A percentile compares a stretch with the other conserved stretches of the same genome.
phyloP scores from a whole-genome alignment of 2,888 invertebrate species.

The Busseola fusca region DNA sequence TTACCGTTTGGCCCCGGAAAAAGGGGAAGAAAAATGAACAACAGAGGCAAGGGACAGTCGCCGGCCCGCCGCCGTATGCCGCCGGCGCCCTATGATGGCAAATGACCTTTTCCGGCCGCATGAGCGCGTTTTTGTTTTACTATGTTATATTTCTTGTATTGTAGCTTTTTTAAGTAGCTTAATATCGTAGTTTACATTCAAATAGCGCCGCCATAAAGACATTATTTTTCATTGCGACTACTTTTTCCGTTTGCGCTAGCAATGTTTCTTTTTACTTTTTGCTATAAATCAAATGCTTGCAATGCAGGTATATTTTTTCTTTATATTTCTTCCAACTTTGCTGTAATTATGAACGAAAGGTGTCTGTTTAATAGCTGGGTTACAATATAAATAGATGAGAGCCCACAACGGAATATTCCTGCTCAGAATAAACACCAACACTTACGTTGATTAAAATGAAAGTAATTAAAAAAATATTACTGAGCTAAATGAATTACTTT shows the following conservation, averaged over 20 bases:
- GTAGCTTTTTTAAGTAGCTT: constrained; percentile 61
- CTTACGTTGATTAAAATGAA: constrained; percentile 55
- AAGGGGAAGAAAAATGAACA: constrained; percentile 87
- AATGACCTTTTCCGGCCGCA: constrained; percentile 71
- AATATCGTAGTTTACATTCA: constrained; percentile 56
- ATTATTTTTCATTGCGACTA: constrained; percentile 58
- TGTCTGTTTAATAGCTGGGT: constrained; percentile 39
- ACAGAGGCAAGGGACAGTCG: constrained; percentile 81
- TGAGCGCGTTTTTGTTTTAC: constrained; percentile 64
- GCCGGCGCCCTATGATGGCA: constrained; percentile 76
- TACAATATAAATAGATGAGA: constrained; percentile 20
- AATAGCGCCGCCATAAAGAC: constrained; percentile 52
- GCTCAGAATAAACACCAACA: constrained; percentile 32
- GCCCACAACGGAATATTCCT: constrained; percentile 5
- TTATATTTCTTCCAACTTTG: constrained; percentile 12
- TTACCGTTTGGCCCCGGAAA: constrained; percentile 83
- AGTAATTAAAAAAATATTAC: constrained; percentile 55
- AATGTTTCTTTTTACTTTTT: constrained; percentile 52
- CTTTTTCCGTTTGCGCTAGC: constrained; percentile 57
- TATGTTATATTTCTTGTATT: constrained; percentile 62
- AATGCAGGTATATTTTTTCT: constrained; percentile 38
- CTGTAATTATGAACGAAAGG: constrained; percentile 28
- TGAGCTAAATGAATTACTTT: constrained; percentile 51
- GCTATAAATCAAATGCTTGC: constrained; percentile 49
- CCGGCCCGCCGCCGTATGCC: constrained; percentile 57